phyloP scores from a whole-genome alignment of 2,888 invertebrate genomes.

The Epinotia bilunana region DNA sequence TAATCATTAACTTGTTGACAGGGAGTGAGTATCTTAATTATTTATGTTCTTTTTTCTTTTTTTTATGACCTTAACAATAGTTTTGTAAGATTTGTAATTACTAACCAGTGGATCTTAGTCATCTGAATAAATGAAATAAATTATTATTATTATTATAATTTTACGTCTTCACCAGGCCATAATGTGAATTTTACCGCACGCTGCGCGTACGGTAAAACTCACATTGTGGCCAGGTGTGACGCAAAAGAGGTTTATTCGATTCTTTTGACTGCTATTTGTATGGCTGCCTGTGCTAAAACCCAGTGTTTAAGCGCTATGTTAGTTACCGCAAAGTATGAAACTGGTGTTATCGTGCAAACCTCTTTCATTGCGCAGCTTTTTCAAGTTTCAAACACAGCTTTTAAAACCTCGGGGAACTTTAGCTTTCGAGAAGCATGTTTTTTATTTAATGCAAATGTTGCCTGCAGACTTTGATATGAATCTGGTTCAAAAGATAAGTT shows the following conservation, averaged over 20 bases:
- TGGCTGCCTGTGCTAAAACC: not conserved
- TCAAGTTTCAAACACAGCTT: constrained; percentile 36
- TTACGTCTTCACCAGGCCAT: no score
- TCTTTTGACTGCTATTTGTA: not conserved
- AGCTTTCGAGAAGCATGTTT: constrained; percentile 24
- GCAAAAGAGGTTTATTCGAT: not conserved
- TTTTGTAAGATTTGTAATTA: no score
- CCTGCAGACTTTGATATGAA: constrained; percentile 6
- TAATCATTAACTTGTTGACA: no score
- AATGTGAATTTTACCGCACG: no score
- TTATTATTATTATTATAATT: no score
- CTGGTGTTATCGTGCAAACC: constrained; percentile 30
- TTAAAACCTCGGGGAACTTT: constrained; percentile 28
- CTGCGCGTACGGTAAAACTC: no score
- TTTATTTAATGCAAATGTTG: constrained; percentile 19
- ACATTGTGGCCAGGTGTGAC: no score
- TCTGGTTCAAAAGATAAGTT: constrained; percentile 2
- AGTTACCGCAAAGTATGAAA: constrained; percentile 38
- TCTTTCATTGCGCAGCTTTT: constrained; percentile 37
- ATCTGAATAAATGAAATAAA: no score
- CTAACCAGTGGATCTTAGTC: no score
- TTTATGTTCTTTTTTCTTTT: no score
- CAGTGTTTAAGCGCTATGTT: constrained; percentile 27
- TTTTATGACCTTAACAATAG: no score
- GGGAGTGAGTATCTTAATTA: no score